Conservation (phyloP, 92 coral and sea anemone species). For the Pocillopora grandis region DNA sequence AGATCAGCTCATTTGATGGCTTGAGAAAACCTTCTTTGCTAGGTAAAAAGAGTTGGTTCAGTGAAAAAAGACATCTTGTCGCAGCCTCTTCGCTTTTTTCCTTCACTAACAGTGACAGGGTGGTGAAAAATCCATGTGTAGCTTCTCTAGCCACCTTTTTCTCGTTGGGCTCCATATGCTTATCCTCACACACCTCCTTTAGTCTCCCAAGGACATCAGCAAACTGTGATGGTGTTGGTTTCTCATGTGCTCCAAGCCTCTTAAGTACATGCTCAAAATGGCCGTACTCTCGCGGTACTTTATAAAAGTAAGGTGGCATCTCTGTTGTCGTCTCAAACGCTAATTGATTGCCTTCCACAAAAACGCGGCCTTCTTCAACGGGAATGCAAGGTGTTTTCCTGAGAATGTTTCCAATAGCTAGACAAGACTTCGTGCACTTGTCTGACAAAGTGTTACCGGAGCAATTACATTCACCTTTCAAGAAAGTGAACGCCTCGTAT, state of each 20-base stretch:
- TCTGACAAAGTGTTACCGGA: slow-evolving; percentile 66
- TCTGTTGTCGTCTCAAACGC: slow-evolving; percentile 78
- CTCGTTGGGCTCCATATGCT: slow-evolving; percentile 87
- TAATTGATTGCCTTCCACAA: slow-evolving; percentile 83
- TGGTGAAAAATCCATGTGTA: slow-evolving; percentile 78
- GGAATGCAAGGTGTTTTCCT: slow-evolving; percentile 80
- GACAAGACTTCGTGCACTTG: slow-evolving; percentile 72
- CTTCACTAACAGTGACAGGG: slow-evolving; percentile 79
- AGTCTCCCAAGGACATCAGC: slow-evolving; percentile 81
- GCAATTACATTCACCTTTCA: slow-evolving; percentile 73
- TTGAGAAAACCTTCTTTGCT: slow-evolving; percentile 88
- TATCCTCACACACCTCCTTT: slow-evolving; percentile 80
- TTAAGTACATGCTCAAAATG: slow-evolving; percentile 86
- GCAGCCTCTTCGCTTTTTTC: slow-evolving; percentile 68
- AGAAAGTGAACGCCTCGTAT: slow-evolving; percentile 71
- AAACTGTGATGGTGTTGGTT: slow-evolving; percentile 82
- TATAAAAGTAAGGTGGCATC: slow-evolving; percentile 87
- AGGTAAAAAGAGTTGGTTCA: slow-evolving; percentile 81
- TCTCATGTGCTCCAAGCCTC: slow-evolving; percentile 92
- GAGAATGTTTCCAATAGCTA: slow-evolving; percentile 75
- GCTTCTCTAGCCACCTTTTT: slow-evolving; percentile 81
- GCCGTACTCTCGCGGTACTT: slow-evolving; percentile 95
- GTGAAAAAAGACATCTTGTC: slow-evolving; percentile 53
- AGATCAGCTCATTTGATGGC: slow-evolving; percentile 81
- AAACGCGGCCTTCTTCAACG: slow-evolving; percentile 83